These are phyloP conservation scores for Hippoglossus stenolepis DNA, from an alignment of 2,113 vertebrate species.

Conservation along the genomic window DNA sequence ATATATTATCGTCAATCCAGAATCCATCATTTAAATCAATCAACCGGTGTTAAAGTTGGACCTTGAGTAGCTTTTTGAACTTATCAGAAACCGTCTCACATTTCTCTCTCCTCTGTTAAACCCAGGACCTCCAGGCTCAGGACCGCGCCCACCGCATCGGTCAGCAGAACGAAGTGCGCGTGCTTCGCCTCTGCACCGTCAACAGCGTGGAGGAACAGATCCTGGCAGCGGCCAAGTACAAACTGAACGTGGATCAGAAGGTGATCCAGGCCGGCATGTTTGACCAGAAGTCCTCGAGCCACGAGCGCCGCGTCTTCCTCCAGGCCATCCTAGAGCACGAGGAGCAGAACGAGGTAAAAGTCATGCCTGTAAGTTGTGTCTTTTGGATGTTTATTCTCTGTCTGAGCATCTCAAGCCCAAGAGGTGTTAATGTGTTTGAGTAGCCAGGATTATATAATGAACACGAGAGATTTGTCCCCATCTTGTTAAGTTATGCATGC, in stretches of 20 bases:
- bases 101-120: background rate
- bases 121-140: slow-evolving; percentile 95
- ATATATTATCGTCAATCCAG: too few relatives aligned
- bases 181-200: slow-evolving; percentile 94
- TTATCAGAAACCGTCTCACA: background rate
- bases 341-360: slow-evolving; percentile 94
- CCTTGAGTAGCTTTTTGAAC: too few relatives aligned
- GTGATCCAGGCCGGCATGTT: slow-evolving; percentile 99
- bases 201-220: slow-evolving; percentile 99
- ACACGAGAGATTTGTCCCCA: background rate
- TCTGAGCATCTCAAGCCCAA: background rate
- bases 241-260: slow-evolving; percentile 98
- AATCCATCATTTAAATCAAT: too few relatives aligned
- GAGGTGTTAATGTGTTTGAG: background rate
- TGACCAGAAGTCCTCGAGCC: slow-evolving; percentile 96
- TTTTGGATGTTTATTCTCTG: background rate
- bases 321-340: slow-evolving; percentile 97
- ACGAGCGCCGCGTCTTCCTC: slow-evolving; percentile 92
- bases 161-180: slow-evolving; percentile 96
- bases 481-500: background rate
- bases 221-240: slow-evolving; percentile 97
- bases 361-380: too few relatives aligned
- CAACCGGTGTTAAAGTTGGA: too few relatives aligned
- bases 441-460: background rate
- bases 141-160: slow-evolving; percentile 97